Conservation (phyloP, 2,113 vertebrate genomes). For the Upupa epops region DNA sequence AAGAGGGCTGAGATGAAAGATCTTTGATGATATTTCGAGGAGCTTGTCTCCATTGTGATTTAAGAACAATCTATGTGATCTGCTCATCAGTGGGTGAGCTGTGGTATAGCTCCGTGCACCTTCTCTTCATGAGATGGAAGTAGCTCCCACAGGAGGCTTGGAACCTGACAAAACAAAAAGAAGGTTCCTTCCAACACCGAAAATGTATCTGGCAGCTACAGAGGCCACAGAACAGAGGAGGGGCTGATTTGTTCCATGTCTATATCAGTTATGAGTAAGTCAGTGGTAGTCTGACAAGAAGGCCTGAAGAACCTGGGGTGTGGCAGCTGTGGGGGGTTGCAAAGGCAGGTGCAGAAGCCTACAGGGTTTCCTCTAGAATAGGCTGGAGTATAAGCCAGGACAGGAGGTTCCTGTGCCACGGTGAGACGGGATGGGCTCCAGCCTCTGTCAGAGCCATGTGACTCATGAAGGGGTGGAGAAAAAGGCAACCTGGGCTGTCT, state of each 20-base stretch:
- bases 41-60: background rate
- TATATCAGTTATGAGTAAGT: conserved; percentile 20
- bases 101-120: background rate
- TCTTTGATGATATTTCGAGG: background rate
- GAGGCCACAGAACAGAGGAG: background rate
- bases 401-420: conserved; percentile 31
- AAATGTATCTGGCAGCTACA: background rate
- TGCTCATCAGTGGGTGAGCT: background rate
- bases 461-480: background rate
- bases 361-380: background rate
- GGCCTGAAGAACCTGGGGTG: background rate
- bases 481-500: conserved; percentile 4
- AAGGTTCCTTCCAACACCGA: background rate
- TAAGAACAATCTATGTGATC: background rate
- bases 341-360: background rate
- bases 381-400: background rate
- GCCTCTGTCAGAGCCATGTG: background rate
- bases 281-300: background rate
- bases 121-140: background rate
- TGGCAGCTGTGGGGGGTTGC: background rate
- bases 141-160: background rate
- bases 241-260: background rate
- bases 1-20: background rate
- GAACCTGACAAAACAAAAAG: background rate
- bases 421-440: background rate